Evolutionary conservation across 2,797 vertebrate genomes (phyloP), one percentile per base, ranked within the genome.

Genomic region (Acanthiza pusilla): DNA sequence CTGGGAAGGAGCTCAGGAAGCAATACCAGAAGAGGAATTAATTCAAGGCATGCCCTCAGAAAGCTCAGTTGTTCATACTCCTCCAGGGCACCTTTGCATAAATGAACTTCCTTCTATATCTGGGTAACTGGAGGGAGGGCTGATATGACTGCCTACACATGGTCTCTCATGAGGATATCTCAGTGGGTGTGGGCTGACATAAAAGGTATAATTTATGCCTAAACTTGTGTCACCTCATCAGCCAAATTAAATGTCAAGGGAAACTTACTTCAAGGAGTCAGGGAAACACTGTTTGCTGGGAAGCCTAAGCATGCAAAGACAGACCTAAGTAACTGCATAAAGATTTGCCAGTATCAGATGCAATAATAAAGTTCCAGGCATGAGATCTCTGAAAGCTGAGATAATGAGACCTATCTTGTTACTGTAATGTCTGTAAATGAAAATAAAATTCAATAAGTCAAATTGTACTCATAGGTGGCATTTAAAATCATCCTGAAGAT

Each of bases 401-500:
- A 83, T 80, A 92, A 95, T 81, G 87, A 91, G 72, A 76, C 45
- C 75, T 89, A 58, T 89, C 71, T 91, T 86, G 57, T 86, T 93
- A 91, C 48, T 0, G 0, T 53, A 72, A 51, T 11, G 29, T 78
- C 71, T 65, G 30, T 60, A 92, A 95, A 91, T 50, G 34, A 93
- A 75, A 95, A 89, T 38, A 81, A 92, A 86, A 95, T 32, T n/a
- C 23, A 67, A 5, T 47, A 91, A 93, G 36, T 48, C 51, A 67
- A 71, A 88, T 55, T 66, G 34, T 43, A 81, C 53, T 79, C 20
- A 57, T 63, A 83, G 54, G 58, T 93, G 65, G 65, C 38, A 92
- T 86, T 95, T 94, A 53, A 91, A 95, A 72, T 73, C 30, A 92
- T 74, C 70, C 73, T 70, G n/a, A 82, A 89, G 62, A 93, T 82